Evolutionary conservation across 2,113 vertebrate genomes (phyloP).

Genomic region (Megaleporinus macrocephalus): DNA sequence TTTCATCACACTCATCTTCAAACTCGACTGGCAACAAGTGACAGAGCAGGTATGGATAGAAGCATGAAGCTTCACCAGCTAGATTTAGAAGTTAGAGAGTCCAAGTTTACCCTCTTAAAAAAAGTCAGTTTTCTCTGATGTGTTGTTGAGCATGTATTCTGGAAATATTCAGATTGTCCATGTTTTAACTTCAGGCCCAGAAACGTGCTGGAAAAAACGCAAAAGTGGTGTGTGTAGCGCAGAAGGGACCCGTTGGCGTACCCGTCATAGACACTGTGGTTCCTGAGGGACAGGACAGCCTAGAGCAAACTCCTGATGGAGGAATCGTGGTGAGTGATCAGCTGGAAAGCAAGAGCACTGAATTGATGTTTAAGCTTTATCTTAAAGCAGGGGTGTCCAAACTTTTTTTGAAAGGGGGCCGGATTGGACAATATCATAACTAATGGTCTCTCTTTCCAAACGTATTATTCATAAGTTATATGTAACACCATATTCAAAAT

Average conservation of each 20-base stretch:
- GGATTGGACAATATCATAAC: no score
- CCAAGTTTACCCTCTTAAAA: no score
- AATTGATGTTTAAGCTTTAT: background rate
- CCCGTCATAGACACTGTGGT: conserved; percentile 52
- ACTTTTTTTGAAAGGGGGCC: no score
- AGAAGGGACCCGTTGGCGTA: conserved; percentile 44
- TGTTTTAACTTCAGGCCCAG: conserved; percentile 65
- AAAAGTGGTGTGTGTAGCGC: conserved; percentile 31
- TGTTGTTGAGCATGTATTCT: background rate
- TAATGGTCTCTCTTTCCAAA: no score
- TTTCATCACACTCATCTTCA: conserved; percentile 79
- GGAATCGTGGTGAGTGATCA: conserved; percentile 16
- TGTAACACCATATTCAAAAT: no score
- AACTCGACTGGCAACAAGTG: conserved; percentile 85
- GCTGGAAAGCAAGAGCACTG: no score
- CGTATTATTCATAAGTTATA: no score
- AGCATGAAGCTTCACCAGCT: background rate
- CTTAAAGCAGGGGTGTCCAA: no score
- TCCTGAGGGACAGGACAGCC: conserved; percentile 45
- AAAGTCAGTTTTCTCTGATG: background rate
- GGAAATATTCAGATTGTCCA: background rate
- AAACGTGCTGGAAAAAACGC: conserved; percentile 63
- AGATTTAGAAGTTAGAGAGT: background rate
- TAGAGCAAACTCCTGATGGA: conserved; percentile 9
- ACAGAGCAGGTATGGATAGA: conserved; percentile 79